Base-by-base conservation (phyloP, 2,888 invertebrate genomes). In the Andrena hattorfiana region DNA sequence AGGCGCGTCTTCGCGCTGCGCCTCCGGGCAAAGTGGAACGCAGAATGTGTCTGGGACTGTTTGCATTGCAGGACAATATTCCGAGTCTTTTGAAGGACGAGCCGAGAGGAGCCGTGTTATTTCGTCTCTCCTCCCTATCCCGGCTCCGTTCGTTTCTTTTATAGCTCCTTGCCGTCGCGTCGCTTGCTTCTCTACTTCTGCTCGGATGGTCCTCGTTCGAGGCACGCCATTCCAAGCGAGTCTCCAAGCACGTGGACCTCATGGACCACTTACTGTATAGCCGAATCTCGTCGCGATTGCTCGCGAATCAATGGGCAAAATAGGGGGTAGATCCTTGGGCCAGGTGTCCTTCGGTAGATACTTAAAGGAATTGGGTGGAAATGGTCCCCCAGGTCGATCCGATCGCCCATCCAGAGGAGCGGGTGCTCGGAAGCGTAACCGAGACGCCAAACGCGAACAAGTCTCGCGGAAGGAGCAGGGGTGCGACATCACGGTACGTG, bases 11-110 rank as follows among this genome's bases (percentile, higher is more conserved):
- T 88, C 86, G 89, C 86, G 90, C 76, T 76, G 81, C 42, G 42
- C 84, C 82, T 85, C 79, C 60, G 62, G 87, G 85, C 88, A 89
- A 92, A 92, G 91, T 92, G 92, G 91, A 92, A 91, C 92, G 90
- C 90, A 85, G 89, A 91, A 92, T 90, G 90, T 90, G 92, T 91
- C 91, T 90, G 90, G 91, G 89, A 89, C 89, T 92, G 92, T 93
- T 93, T 92, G 89, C 91, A 86, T 87, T 91, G 89, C 89, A 86
- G 91, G 91, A 92, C 91, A 92, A 92, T 92, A 93, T 92, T 91
- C 90, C 87, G 86, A 89, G 90, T 90, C 90, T 91, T 92, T 92
- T 91, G 90, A 91, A 89, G 85, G 89, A 88, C 87, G 84, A 84
- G 68, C 85, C 89, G 85, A 85, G 83, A 87, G 89, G 89, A 88